Evolutionary conservation across 2,113 vertebrate genomes (phyloP), one percentile per base, ranked within the genome.

Genomic region (Probosciger aterrimus): DNA sequence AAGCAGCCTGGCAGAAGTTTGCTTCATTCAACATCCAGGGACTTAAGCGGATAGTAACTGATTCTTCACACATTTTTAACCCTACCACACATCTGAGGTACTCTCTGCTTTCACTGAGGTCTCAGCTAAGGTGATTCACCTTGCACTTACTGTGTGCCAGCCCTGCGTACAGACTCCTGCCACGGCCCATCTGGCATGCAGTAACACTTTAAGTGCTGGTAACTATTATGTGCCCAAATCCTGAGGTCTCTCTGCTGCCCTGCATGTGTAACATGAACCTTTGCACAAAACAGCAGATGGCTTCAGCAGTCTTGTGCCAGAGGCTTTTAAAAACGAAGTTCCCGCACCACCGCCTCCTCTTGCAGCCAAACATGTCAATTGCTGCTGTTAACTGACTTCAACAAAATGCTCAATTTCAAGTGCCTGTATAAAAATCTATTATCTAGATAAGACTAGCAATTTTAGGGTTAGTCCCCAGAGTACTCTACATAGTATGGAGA

Each of bases 31-130:
- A 64, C 52, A 82, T 95, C 69, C 84, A 67, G 92, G 78, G 44
- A 81, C 62, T 92, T 63, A 82, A 79, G 69, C 47, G 44, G 52
- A 25, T 17, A 87, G 30, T 82, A 96, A 95, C 70, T 52, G 74
- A 96, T 96, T 95, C 44, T 93, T 91, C 94, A 96, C 67, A 69
- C 94, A 76, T 95, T 95, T 92, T 91, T 82, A 92, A 73, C 47
- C 22, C 44, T 41, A 43, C 27, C 65, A 57, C 44, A 68, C 43
- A 85, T 27, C 18, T 0, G 1, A 86, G 12, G 30, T 64, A 31
- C 30, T 18, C 71, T 83, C 52, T 84, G 30, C 64, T 89, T 91
- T 82, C 65, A 7, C 69, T 43, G 65, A 64, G 57, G 55, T 63
- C 88, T 84, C 55, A 24, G 76, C 67, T 82, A 87, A 89, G 0